These are phyloP conservation scores for Pelmatolapia mariae DNA, from an alignment of 2,113 vertebrate genomes.

Conservation along the genomic window DNA sequence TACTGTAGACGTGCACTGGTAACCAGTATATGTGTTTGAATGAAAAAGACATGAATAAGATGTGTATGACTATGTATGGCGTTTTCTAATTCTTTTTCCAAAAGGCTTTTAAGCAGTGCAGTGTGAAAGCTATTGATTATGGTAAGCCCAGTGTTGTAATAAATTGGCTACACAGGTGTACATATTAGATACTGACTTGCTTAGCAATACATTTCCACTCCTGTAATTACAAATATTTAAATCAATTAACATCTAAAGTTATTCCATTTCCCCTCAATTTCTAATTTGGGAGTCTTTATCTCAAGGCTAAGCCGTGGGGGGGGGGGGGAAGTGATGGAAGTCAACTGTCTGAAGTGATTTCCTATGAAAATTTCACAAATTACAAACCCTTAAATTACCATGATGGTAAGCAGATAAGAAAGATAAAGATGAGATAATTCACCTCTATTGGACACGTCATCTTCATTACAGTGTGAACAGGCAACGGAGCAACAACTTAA, in stretches of 20 bases:
- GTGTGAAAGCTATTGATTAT: rapidly evolving
- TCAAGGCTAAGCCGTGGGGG: neutral
- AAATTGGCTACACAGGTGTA: neutral
- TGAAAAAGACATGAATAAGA: neutral
- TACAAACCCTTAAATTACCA: neutral
- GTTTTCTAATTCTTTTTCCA: neutral
- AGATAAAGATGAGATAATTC: neutral
- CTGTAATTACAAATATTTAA: neutral
- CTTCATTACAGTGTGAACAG: neutral
- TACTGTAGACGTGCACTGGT: neutral
- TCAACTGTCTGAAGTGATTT: neutral
- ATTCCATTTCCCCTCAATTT: neutral
- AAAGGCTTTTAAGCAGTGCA: neutral
- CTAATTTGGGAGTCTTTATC: neutral
- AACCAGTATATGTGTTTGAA: neutral
- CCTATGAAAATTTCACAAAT: neutral
- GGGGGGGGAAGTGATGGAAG: neutral
- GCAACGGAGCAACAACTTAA: neutral
- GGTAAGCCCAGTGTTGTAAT: neutral
- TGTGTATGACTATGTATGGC: neutral
- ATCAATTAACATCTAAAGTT: neutral
- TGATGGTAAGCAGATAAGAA: neutral
- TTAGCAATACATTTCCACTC: neutral
- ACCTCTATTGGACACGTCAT: neutral
- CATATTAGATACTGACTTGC: neutral